A percentile compares a stretch with the other conserved stretches of the same genome.
Evolutionary conservation across 2,888 invertebrate species (phyloP).

Genomic region (Zhengitettix transpicula): DNA sequence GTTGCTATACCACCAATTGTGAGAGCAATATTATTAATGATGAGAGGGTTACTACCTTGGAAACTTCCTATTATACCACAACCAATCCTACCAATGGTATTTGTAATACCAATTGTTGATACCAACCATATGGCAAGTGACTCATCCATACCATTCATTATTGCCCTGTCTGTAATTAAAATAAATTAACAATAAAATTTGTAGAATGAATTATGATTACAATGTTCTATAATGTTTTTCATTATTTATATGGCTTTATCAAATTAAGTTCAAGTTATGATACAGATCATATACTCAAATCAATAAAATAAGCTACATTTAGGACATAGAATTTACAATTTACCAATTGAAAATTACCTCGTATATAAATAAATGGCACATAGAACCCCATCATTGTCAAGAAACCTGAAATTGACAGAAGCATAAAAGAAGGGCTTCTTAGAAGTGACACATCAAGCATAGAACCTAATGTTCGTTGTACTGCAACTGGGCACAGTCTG

Average conservation of each 20-base stretch:
- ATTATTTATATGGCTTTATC: too few relatives aligned
- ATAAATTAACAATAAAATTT: background rate
- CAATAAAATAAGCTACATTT: too few relatives aligned
- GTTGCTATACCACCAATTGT: constrained; percentile 84
- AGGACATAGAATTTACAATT: too few relatives aligned
- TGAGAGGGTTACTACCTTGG: constrained; percentile 66
- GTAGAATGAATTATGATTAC: background rate
- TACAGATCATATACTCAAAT: too few relatives aligned
- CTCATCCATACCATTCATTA: constrained; percentile 31
- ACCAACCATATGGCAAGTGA: constrained; percentile 49
- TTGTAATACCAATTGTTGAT: constrained; percentile 77
- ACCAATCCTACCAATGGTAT: constrained; percentile 79
- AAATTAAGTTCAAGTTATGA: too few relatives aligned
- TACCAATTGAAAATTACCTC: constrained; percentile 20
- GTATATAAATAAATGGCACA: constrained; percentile 74
- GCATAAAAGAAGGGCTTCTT: constrained; percentile 70
- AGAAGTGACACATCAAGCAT: constrained; percentile 80
- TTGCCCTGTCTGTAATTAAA: constrained; percentile 36
- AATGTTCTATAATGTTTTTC: too few relatives aligned
- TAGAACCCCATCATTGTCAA: constrained; percentile 93
- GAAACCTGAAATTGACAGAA: constrained; percentile 77
- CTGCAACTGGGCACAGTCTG: constrained; percentile 59
- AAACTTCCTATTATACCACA: constrained; percentile 70
- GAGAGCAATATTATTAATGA: constrained; percentile 79
- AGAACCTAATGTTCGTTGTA: constrained; percentile 55